These are phyloP conservation scores for Falco naumanni DNA, from an alignment of 2,797 vertebrate species.

Conservation along the genomic window DNA sequence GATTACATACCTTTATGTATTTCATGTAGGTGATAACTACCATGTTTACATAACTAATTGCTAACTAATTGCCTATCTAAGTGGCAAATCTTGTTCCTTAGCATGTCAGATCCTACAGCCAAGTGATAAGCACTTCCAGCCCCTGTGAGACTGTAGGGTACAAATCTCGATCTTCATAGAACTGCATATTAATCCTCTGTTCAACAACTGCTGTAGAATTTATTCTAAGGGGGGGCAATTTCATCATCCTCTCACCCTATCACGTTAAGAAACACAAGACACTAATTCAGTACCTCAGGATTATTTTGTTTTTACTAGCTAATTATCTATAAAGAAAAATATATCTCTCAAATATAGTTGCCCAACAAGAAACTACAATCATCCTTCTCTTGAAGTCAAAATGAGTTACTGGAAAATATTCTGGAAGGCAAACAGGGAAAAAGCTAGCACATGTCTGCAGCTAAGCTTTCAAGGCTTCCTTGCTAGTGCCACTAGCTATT, in stretches of 20 bases:
- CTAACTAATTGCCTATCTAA: slow-evolving; percentile 30
- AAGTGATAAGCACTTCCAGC: slow-evolving; percentile 30
- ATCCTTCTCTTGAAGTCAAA: not conserved
- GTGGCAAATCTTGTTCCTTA: slow-evolving; percentile 4
- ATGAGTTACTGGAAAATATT: not conserved
- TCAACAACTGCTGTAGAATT: not conserved
- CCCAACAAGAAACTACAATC: not conserved
- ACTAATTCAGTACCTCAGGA: not conserved
- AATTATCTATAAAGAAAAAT: not conserved
- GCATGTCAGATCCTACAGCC: slow-evolving; percentile 1
- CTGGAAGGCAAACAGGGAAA: not conserved
- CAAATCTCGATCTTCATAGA: not conserved
- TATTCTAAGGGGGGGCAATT: not conserved
- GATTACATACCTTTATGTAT: slow-evolving; percentile 29
- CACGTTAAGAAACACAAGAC: not conserved
- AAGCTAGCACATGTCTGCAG: not conserved
- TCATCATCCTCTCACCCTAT: not conserved
- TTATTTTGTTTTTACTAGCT: not conserved
- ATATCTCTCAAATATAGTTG: not conserved
- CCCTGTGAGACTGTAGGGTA: not conserved
- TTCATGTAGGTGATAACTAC: not conserved
- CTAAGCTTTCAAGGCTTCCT: not conserved
- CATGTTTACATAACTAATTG: slow-evolving; percentile 31
- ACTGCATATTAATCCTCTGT: not conserved
- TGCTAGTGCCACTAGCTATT: not conserved